These are phyloP conservation scores for Ophiothrix spiculata DNA, from an alignment of 35 echinoderm and acorn worm genomes.

Conservation along the genomic window DNA sequence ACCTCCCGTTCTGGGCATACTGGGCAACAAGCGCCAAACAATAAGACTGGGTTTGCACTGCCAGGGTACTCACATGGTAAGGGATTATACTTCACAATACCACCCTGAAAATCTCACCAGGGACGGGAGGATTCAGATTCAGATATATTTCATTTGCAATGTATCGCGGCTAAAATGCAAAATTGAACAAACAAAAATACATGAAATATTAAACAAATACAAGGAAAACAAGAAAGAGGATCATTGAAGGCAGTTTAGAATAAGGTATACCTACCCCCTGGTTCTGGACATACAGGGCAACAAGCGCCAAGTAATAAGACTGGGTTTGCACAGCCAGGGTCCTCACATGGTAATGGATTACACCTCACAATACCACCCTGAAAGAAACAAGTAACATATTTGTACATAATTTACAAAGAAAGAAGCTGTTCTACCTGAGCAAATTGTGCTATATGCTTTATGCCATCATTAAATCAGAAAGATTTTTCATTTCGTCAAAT, in stretches of 20 bases:
- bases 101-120: slow-evolving; percentile 66
- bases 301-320: slow-evolving; percentile 80
- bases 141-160: too few relatives aligned
- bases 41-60: slow-evolving; percentile 68
- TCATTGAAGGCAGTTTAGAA: too few relatives aligned
- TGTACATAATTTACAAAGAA: too few relatives aligned
- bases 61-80: slow-evolving; percentile 51
- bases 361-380: slow-evolving; percentile 91
- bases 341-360: slow-evolving; percentile 68
- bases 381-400: too few relatives aligned
- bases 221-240: too few relatives aligned
- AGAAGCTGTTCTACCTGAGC: too few relatives aligned
- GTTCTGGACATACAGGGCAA: slow-evolving; percentile 73
- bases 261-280: neutral
- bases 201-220: too few relatives aligned
- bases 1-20: slow-evolving; percentile 47
- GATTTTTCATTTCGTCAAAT: too few relatives aligned
- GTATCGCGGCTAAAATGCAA: too few relatives aligned
- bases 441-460: too few relatives aligned
- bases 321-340: slow-evolving; percentile 65
- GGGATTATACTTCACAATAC: slow-evolving; percentile 87
- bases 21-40: slow-evolving; percentile 86
- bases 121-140: slow-evolving; percentile 2
- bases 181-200: too few relatives aligned
- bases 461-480: too few relatives aligned